These are phyloP conservation scores for Acanthoscelides obtectus DNA, from an alignment of 2,888 invertebrate species.

Conservation along the genomic window DNA sequence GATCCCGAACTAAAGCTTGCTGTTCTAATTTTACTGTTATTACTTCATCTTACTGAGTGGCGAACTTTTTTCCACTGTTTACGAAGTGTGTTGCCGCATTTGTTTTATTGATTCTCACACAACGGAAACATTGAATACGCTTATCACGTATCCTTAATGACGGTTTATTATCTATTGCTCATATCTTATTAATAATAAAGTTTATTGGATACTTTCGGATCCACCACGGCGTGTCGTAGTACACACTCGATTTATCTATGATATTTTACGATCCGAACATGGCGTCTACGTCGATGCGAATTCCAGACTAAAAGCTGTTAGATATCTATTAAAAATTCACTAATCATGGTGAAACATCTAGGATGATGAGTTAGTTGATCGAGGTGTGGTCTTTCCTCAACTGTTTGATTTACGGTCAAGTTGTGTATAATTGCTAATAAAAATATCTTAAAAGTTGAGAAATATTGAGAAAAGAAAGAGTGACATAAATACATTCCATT, in stretches of 20 bases:
- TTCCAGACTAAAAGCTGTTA: not conserved
- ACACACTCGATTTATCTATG: not conserved
- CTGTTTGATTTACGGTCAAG: too few species aligned
- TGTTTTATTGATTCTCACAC: not conserved
- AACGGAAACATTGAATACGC: constrained; percentile 4
- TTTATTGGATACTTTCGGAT: constrained; percentile 15
- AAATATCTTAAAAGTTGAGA: too few species aligned
- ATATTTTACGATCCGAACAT: not conserved
- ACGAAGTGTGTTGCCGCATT: not conserved
- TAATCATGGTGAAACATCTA: not conserved
- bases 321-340: not conserved
- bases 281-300: not conserved
- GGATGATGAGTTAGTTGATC: not conserved
- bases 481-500: too few species aligned
- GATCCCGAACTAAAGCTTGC: too few species aligned
- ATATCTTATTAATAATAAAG: constrained; percentile 18
- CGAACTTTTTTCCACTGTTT: not conserved
- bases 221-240: constrained; percentile 3
- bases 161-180: constrained; percentile 22
- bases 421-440: too few species aligned
- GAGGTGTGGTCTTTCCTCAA: not conserved
- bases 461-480: too few species aligned
- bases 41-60: not conserved
- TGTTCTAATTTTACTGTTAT: too few species aligned
- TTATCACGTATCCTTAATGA: constrained; percentile 23